Conservation (phyloP, 2,113 vertebrate species). For the Helogale parvula region DNA sequence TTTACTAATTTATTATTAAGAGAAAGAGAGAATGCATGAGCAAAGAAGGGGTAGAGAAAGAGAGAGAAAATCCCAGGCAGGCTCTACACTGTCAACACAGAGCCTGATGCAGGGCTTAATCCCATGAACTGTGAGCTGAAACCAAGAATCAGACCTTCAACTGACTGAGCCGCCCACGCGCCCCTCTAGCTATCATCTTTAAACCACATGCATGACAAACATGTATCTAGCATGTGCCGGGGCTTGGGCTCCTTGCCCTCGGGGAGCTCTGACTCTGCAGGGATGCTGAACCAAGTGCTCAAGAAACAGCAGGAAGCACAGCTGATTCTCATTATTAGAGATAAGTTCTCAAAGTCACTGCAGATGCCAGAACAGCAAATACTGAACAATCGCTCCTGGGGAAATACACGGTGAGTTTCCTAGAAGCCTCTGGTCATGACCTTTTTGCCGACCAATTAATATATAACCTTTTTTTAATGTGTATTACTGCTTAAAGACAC, state of each 20-base stretch:
- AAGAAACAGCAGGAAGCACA: neutral
- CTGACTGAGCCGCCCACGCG: no score
- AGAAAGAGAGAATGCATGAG: no score
- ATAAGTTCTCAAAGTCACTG: neutral
- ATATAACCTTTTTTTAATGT: neutral
- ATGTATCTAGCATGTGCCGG: accelerated
- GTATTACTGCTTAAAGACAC: neutral
- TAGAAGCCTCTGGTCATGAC: neutral
- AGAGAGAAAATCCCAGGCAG: no score
- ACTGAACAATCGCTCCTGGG: neutral
- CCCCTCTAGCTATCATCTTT: neutral
- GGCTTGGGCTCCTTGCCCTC: neutral
- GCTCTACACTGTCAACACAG: no score
- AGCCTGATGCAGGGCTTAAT: no score
- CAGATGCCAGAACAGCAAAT: neutral
- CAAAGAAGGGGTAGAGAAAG: no score
- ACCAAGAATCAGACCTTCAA: no score
- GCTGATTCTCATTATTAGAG: neutral
- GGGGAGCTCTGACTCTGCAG: neutral
- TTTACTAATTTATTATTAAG: no score
- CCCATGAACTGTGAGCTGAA: no score
- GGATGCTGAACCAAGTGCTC: neutral
- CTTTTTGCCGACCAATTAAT: neutral
- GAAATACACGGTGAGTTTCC: neutral
- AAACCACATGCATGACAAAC: neutral